phyloP scores from a whole-genome alignment of 2,888 invertebrate genomes.

The Alviniconcha strummeri region DNA sequence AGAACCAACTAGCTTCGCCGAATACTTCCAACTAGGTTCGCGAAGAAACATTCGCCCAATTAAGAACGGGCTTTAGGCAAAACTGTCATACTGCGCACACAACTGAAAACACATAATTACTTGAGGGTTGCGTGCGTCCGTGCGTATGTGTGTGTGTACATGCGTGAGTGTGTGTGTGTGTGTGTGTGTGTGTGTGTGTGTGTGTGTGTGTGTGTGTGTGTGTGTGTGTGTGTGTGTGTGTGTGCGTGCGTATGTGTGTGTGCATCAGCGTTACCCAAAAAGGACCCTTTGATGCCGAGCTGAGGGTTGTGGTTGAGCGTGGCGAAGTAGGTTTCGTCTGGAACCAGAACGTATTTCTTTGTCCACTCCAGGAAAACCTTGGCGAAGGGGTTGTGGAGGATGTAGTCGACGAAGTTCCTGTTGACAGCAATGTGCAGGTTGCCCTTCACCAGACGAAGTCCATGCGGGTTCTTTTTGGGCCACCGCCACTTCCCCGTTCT shows the following conservation, averaged over 20 bases:
- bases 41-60: no score
- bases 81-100: neutral
- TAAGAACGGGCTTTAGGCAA: neutral
- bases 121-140: no score
- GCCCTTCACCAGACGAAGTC: conserved; percentile 50
- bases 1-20: no score
- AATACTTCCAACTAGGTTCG: no score
- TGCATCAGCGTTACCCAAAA: conserved; percentile 46
- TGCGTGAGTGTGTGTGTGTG: neutral
- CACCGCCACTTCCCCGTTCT: no score
- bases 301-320: conserved; percentile 61
- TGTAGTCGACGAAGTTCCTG: conserved; percentile 60
- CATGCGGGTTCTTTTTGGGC: conserved; percentile 21
- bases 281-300: conserved; percentile 59
- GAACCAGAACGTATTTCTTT: conserved; percentile 49
- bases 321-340: conserved; percentile 67
- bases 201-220: neutral
- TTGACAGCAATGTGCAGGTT: conserved; percentile 53
- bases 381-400: conserved; percentile 54
- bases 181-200: neutral
- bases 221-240: neutral
- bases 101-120: no score
- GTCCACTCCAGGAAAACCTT: conserved; percentile 58
- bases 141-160: no score
- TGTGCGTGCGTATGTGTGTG: no score